Percentiles rank a stretch among this genome's conserved stretches.
These are phyloP conservation scores for Dasyornis broadbenti DNA, from an alignment of 2,113 vertebrate genomes.

Conservation along the genomic window DNA sequence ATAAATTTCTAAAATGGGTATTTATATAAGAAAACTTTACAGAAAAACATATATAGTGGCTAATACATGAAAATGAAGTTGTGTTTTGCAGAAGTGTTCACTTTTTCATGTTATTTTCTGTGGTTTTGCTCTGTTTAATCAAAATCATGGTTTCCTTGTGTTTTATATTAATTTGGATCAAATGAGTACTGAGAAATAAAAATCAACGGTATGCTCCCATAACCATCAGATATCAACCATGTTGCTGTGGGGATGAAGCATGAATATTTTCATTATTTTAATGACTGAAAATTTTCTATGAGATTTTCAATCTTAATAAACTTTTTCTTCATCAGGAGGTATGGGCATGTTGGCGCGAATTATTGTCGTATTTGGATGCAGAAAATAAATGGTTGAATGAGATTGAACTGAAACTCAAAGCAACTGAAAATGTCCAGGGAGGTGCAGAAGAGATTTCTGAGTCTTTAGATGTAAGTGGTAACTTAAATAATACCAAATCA, in stretches of 20 bases:
- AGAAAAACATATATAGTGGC: background rate
- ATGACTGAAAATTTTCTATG: background rate
- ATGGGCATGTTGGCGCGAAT: constrained; percentile 93
- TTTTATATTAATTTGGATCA: background rate
- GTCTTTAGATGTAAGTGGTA: constrained; percentile 82
- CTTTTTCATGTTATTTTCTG: background rate
- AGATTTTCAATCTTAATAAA: background rate
- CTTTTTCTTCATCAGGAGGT: constrained; percentile 80
- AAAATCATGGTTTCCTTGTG: background rate
- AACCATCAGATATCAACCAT: background rate
- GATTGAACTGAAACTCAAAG: constrained; percentile 86
- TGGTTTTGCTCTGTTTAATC: background rate
- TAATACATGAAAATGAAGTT: background rate
- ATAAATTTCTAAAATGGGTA: background rate
- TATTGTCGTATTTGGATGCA: constrained; percentile 88
- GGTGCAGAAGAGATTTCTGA: constrained; percentile 86
- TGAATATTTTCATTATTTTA: background rate
- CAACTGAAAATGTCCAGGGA: constrained; percentile 83
- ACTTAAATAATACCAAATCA: background rate
- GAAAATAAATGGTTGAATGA: constrained; percentile 92
- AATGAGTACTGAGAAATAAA: background rate
- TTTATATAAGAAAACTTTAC: background rate
- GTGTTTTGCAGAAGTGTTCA: background rate
- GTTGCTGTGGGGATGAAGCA: background rate
- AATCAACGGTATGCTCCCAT: background rate